These are phyloP conservation scores for Erythrocebus patas DNA, from an alignment of 2,113 vertebrate species.

Conservation along the genomic window DNA sequence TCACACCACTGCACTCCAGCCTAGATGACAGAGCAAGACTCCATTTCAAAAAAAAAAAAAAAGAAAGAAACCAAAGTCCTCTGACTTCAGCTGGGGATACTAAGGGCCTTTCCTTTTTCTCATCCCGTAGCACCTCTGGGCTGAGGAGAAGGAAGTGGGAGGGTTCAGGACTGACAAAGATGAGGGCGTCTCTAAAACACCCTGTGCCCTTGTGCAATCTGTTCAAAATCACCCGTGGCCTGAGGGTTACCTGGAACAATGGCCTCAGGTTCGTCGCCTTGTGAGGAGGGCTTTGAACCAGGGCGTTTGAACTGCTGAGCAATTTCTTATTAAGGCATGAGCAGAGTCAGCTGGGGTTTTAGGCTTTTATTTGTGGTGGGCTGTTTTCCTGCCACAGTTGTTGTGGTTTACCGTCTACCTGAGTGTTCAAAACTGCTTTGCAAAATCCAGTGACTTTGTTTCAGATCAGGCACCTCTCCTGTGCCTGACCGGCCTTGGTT, in stretches of 20 bases:
- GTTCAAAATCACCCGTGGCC: background rate
- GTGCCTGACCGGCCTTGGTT: background rate
- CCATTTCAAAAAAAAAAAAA: background rate
- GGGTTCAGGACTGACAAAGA: background rate
- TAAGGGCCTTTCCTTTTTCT: fast-evolving
- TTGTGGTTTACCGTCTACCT: slow-evolving; percentile 81
- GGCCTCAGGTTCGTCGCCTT: background rate
- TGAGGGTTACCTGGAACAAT: background rate
- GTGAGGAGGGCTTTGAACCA: slow-evolving; percentile 71
- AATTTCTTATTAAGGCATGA: slow-evolving; percentile 75
- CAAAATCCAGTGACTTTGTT: slow-evolving; percentile 55
- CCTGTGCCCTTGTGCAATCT: background rate
- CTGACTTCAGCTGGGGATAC: background rate
- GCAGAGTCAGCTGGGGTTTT: slow-evolving; percentile 73
- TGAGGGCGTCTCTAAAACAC: background rate
- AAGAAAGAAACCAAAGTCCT: background rate
- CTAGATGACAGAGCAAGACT: background rate
- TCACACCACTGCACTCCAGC: background rate
- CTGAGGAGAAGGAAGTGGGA: background rate
- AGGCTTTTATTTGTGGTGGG: slow-evolving; percentile 78
- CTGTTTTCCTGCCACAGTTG: slow-evolving; percentile 82
- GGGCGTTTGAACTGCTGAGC: slow-evolving; percentile 76
- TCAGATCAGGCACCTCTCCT: slow-evolving; percentile 39
- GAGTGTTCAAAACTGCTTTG: slow-evolving; percentile 74
- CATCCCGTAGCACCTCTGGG: background rate